These are phyloP conservation scores for Meloe dianella DNA, from an alignment of 2,888 invertebrate genomes.

Conservation along the genomic window DNA sequence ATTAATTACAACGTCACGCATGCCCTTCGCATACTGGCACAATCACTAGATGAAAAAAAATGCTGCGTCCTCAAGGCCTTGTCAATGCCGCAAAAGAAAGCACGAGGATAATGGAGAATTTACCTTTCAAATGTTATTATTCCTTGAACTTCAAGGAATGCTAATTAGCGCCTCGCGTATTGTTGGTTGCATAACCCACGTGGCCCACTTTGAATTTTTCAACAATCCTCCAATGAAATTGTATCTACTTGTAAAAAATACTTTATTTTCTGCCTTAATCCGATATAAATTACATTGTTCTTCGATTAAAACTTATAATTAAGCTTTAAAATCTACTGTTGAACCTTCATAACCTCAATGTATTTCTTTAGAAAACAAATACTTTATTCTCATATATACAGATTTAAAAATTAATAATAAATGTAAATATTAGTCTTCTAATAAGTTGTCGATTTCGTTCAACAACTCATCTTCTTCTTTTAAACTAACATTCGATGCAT, in stretches of 20 bases:
- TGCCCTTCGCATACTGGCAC: background rate
- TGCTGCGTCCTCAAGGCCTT: background rate
- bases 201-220: background rate
- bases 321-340: background rate
- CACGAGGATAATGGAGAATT: background rate
- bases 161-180: background rate
- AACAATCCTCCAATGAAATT: background rate
- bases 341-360: background rate
- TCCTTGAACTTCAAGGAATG: slow-evolving; percentile 1
- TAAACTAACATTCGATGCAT: slow-evolving; percentile 45
- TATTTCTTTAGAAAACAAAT: background rate
- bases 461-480: slow-evolving; percentile 57
- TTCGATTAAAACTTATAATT: background rate
- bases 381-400: background rate
- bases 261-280: background rate
- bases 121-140: background rate
- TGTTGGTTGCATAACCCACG: background rate
- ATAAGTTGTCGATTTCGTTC: slow-evolving; percentile 58
- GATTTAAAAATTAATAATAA: background rate
- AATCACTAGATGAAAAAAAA: background rate
- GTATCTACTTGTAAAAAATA: background rate
- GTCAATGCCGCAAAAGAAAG: background rate
- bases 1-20: background rate
- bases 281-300: background rate
- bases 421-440: slow-evolving; percentile 48